Percentiles rank a stretch among this genome's conserved stretches.
Conservation (phyloP, 2,797 vertebrate genomes). For the Dendrocincla tyrannina region DNA sequence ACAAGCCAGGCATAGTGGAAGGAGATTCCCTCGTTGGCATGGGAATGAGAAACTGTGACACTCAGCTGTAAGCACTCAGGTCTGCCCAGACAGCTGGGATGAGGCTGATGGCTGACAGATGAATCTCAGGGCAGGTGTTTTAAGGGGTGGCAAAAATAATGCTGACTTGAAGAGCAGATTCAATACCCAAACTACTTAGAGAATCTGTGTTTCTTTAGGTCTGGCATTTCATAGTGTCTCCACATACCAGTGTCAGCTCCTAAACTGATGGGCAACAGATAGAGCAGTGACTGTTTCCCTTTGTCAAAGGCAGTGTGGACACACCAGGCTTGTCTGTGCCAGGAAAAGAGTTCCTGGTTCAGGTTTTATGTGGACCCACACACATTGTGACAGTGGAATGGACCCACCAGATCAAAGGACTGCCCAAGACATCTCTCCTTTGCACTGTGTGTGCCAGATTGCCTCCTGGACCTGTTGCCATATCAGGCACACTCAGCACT, state of each 20-base stretch:
- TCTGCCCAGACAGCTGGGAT: not conserved
- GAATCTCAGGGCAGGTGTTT: not conserved
- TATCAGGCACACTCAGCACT: not conserved
- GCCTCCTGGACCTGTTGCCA: not conserved
- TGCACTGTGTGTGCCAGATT: rapidly evolving
- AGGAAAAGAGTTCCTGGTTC: not conserved
- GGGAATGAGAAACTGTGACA: not conserved
- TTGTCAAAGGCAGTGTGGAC: not conserved
- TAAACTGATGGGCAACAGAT: rapidly evolving
- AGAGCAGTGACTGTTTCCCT: not conserved
- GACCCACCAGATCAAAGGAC: not conserved
- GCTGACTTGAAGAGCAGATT: not conserved
- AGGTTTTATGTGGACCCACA: not conserved
- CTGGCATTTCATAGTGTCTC: not conserved
- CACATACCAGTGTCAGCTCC: not conserved
- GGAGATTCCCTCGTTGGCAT: not conserved
- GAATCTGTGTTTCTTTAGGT: not conserved
- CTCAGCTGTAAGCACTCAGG: not conserved
- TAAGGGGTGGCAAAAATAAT: not conserved
- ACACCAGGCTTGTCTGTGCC: not conserved
- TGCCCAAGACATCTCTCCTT: not conserved
- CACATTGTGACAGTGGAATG: not conserved
- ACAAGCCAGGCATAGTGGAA: not conserved
- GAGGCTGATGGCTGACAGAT: not conserved
- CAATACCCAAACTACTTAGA: not conserved